Percentiles rank a stretch among this genome's conserved stretches.
phyloP scores from a whole-genome alignment of 2,113 vertebrate genomes.

The Pseudolaguvia tuberculata region DNA sequence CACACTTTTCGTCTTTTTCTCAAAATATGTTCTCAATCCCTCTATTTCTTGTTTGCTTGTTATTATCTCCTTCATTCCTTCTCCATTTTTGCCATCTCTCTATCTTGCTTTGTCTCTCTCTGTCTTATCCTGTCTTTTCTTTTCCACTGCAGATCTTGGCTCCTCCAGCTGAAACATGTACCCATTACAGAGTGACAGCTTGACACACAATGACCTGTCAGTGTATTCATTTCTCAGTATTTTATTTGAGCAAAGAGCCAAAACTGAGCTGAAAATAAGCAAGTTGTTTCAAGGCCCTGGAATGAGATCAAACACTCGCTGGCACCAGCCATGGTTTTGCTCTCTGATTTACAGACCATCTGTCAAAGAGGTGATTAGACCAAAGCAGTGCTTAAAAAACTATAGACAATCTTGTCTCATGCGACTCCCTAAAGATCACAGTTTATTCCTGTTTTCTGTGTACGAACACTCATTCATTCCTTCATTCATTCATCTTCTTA shows the following conservation, averaged over 20 bases:
- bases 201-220: conserved; percentile 92
- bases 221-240: conserved; percentile 89
- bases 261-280: conserved; percentile 86
- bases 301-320: conserved; percentile 85
- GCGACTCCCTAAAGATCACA: conserved; percentile 56
- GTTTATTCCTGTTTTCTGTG: conserved; percentile 28
- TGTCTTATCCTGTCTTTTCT: conserved; percentile 49
- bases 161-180: conserved; percentile 90
- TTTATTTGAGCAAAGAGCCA: conserved; percentile 88
- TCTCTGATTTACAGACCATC: conserved; percentile 86
- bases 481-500: no score
- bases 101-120: conserved; percentile 27
- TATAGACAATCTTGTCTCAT: conserved; percentile 73
- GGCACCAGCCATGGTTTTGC: conserved; percentile 81
- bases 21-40: conserved; percentile 51
- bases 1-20: conserved; percentile 47
- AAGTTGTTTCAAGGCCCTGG: conserved; percentile 91
- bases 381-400: conserved; percentile 78
- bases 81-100: conserved; percentile 60
- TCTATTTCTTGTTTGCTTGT: conserved; percentile 63
- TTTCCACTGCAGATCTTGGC: conserved; percentile 71
- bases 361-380: conserved; percentile 83
- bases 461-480: neutral
- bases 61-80: conserved; percentile 58
- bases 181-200: conserved; percentile 92